Evolutionary conservation across 2,113 vertebrate genomes (phyloP).

Genomic region (Nibea albiflora): DNA sequence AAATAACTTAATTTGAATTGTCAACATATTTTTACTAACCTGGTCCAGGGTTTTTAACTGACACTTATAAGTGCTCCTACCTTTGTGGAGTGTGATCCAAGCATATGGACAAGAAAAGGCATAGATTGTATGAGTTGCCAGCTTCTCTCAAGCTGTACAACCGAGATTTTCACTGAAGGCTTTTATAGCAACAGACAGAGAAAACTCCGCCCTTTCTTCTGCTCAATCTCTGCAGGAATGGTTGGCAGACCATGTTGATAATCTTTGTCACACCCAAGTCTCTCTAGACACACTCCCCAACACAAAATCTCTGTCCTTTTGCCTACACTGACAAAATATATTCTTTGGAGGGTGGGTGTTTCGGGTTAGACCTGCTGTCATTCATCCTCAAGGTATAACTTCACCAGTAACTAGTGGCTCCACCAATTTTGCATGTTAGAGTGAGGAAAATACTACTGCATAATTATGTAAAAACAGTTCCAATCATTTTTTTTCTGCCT

Average conservation of each 20-base stretch:
- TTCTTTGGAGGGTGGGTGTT: too few species aligned
- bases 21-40: constrained; percentile 2
- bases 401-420: too few species aligned
- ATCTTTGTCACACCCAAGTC: background rate
- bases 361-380: too few species aligned
- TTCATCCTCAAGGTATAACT: too few species aligned
- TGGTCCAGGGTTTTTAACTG: background rate
- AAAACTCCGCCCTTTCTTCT: constrained; percentile 48
- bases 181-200: constrained; percentile 51
- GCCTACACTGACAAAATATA: too few species aligned
- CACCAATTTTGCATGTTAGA: too few species aligned
- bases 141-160: background rate
- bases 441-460: too few species aligned
- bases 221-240: constrained; percentile 6
- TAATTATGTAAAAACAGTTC: too few species aligned
- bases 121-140: background rate
- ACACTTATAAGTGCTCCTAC: constrained; percentile 47
- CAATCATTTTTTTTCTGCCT: too few species aligned
- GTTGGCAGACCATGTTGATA: background rate
- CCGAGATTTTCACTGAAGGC: background rate
- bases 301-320: background rate
- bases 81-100: constrained; percentile 55
- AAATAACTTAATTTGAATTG: background rate
- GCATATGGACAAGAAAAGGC: constrained; percentile 61
- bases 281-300: background rate